Base-by-base conservation (phyloP, 1,140 invertebrate species). In the Zaprionus tsacasi region DNA sequence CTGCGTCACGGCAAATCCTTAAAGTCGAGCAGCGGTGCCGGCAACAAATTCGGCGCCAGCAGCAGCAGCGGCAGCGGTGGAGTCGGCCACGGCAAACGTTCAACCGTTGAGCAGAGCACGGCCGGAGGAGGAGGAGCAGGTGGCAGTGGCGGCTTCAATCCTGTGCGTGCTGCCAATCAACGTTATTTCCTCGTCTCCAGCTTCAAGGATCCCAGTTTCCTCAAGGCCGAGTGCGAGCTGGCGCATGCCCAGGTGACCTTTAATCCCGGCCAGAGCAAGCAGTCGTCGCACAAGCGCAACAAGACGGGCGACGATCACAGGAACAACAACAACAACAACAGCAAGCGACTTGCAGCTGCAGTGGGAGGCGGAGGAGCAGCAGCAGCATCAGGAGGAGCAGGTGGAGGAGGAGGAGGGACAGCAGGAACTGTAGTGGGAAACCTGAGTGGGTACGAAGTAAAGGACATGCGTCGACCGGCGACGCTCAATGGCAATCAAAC, bases 211-310 rank as follows among this genome's bases (percentile, higher is more conserved):
- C 77, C 83, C 33, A 81, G 77, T 21, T 92, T 92, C 55, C 73
- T 92, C 0, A 91, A 91, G 76, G 83, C 78, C 54, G 92, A 92
- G 72, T 92, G 89, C 68, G 92, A 91, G 43, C 59, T 92, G 76
- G 92, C 92, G n/a, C 86, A 89, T 57, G 79, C 91, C n/a, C 92
- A 91, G 78, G 81, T 92, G 68, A 71, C 78, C 11, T 12, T 25
- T 13, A 63, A 63, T 7, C 17, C 55, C 55, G 11, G 65, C 8
- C 52, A 55, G 6, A 55, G 27, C 15, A 77, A 61, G 27, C 50
- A 21, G 27, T 21, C 35, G 27, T 15, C 69, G 57, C n/a, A 45
- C 55, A 65, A 40, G 50, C 81, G 81, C 48, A 72, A 52, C 27
- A 66, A 74, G 15, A 52, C 68, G 1, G 54, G 70, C 30, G 80